Evolutionary conservation across 2,797 vertebrate species (phyloP), one percentile per base, ranked within the genome.

Genomic region (Thunnus albacares): DNA sequence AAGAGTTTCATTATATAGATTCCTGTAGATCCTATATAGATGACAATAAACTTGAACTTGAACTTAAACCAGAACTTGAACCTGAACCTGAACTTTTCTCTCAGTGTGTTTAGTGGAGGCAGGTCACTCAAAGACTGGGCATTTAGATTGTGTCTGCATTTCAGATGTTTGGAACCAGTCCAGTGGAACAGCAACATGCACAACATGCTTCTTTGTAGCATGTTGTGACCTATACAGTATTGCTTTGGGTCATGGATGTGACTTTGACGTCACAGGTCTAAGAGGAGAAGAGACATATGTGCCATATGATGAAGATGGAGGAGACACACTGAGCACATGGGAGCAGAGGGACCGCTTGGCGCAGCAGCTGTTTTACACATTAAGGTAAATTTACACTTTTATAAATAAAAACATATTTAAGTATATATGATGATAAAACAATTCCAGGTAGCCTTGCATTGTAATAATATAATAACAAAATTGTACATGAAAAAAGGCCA

Each of bases 241-340:
- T 3, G 45, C 71, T 57, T 30, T 56, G 55, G 77, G 61, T 69
- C 30, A 63, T 62, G n/a, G n/a, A 69, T 73, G 65, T 81, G 30
- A 66, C 63, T 45, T 41, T 77, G 57, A 79, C 51, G 15, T 76
- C 63, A 61, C 47, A 45, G 43, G 65, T 85, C 62, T 62, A 58
- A 45, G 51, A 53, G 52, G 64, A 61, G 61, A 10, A 33, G 7
- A 17, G 15, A 62, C 57, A 28, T 49, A 38, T 78, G 64, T 74
- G 51, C 49, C 49, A 70, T 45, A 33, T 45, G 53, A 55, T 3
- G 10, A 38, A 35, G 78, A 69, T 18, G 18, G 3, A 20, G 26
- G 55, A 53, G 43, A 28, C 41, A n/a, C 57, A 18, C 35, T 18
- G 30, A 41, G 5, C 52, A 14, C 43, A 57, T 10, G 14, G 20